Conservation (phyloP, 2,113 vertebrate genomes). For the Rallus limicola region DNA sequence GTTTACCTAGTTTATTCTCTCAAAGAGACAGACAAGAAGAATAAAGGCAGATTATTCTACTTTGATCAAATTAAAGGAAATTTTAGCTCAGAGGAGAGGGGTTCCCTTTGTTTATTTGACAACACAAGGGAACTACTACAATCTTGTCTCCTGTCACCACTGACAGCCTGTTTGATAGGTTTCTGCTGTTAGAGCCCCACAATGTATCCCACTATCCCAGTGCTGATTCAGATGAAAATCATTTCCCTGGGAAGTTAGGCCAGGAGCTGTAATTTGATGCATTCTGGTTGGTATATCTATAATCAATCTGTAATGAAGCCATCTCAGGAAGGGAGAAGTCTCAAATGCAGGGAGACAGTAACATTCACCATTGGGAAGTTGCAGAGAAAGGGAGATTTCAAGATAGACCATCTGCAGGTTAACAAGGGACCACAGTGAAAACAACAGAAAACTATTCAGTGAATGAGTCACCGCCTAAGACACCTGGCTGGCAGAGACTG, state of each 20-base stretch:
- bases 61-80: constrained; percentile 1
- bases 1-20: neutral
- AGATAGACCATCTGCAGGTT: neutral
- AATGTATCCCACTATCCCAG: neutral
- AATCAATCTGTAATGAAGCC: neutral
- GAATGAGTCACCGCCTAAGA: neutral
- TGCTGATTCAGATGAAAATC: neutral
- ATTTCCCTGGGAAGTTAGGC: neutral
- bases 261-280: neutral
- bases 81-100: neutral
- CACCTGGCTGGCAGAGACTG: neutral
- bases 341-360: neutral
- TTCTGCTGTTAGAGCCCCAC: neutral
- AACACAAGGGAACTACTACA: neutral
- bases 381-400: neutral
- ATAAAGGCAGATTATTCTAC: neutral
- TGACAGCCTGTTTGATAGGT: neutral
- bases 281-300: neutral
- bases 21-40: neutral
- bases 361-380: neutral
- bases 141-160: neutral
- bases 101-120: neutral
- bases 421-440: neutral
- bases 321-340: neutral
- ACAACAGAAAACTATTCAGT: neutral